phyloP scores from a whole-genome alignment of 2,888 invertebrate genomes.

The Acleris holmiana region DNA sequence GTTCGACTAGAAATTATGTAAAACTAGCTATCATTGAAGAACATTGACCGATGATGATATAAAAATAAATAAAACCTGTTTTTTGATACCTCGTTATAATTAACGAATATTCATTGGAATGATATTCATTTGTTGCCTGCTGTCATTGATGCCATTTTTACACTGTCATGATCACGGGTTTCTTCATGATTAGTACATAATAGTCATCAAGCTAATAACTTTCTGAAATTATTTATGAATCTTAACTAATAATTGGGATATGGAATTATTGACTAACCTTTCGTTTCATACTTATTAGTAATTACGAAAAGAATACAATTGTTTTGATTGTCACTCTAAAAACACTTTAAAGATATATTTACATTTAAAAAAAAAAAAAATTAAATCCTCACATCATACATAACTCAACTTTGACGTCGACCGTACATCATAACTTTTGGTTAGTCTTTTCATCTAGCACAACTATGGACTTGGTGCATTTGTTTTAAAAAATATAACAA shows the following conservation, averaged over 20 bases:
- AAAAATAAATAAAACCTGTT: too few species aligned
- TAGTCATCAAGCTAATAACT: constrained; percentile 72
- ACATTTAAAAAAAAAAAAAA: too few species aligned
- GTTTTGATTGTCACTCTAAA: too few species aligned
- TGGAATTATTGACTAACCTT: constrained; percentile 74
- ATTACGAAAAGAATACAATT: constrained; percentile 2
- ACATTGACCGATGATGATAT: background rate
- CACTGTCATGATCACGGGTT: constrained; percentile 50
- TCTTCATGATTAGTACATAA: constrained; percentile 62
- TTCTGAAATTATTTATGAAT: constrained; percentile 71
- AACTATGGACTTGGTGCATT: background rate
- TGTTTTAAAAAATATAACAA: background rate
- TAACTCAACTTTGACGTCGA: background rate
- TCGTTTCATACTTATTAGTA: constrained; percentile 49
- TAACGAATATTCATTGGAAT: constrained; percentile 22
- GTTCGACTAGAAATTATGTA: background rate
- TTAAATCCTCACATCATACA: background rate
- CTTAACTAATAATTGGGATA: constrained; percentile 76
- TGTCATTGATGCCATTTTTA: constrained; percentile 54
- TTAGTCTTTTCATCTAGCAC: background rate
- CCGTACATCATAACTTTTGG: background rate
- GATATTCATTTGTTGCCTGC: constrained; percentile 64
- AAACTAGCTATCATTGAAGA: background rate
- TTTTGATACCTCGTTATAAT: too few species aligned
- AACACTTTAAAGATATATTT: background rate